These are phyloP conservation scores for Hesperophylax magnus DNA, from an alignment of 1,140 invertebrate genomes.

Conservation along the genomic window DNA sequence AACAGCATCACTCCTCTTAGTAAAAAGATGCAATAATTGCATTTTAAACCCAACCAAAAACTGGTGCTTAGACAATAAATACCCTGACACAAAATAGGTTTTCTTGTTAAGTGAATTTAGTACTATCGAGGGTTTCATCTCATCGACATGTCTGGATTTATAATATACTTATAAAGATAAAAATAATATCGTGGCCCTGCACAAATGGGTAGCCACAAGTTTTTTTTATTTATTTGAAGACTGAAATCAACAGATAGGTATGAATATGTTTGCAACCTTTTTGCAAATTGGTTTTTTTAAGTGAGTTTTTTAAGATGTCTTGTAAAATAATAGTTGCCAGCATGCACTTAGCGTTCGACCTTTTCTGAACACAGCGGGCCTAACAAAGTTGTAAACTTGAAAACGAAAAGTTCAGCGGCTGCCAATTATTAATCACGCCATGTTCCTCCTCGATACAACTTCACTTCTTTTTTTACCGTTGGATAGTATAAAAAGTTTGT, in stretches of 20 bases:
- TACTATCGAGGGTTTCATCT: neutral
- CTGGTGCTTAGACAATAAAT: too few species aligned
- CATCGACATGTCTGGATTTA: neutral
- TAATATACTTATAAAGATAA: neutral
- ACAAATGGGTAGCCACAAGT: neutral
- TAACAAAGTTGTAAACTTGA: conserved; percentile 48
- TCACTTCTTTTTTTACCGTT: neutral
- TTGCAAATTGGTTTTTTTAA: neutral
- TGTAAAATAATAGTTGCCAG: conserved; percentile 12
- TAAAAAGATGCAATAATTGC: too few species aligned
- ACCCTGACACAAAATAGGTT: too few species aligned
- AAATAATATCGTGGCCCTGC: neutral
- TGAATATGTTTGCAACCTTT: neutral
- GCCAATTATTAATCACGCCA: conserved; percentile 56
- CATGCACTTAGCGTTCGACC: conserved; percentile 35
- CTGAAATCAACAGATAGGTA: neutral
- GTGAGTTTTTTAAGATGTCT: neutral
- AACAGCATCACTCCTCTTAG: too few species aligned
- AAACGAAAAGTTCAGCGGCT: conserved; percentile 50
- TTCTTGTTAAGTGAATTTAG: neutral
- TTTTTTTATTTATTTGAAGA: neutral
- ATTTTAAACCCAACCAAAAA: too few species aligned
- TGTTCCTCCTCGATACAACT: neutral
- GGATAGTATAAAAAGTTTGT: too few species aligned
- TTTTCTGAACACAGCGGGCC: neutral